phyloP scores from a whole-genome alignment of 2,113 vertebrate species.

The Echinops telfairi region DNA sequence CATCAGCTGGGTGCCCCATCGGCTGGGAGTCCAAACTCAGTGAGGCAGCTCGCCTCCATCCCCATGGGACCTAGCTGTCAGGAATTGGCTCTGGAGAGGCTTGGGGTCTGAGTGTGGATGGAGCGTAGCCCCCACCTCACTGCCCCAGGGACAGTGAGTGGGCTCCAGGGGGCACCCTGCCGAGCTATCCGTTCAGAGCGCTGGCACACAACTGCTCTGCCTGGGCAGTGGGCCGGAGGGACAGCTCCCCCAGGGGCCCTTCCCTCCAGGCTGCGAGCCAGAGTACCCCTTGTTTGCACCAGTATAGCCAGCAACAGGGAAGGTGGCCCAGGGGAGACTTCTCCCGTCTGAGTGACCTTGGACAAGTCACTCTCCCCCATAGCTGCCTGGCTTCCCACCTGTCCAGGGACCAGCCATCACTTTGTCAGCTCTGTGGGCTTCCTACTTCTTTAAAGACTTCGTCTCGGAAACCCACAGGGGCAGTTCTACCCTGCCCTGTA shows the following conservation, averaged over 20 bases:
- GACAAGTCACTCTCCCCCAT: background rate
- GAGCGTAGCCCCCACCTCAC: background rate
- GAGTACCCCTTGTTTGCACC: rapidly evolving
- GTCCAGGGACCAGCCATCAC: background rate
- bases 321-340: background rate
- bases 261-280: background rate
- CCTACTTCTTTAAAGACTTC: no score
- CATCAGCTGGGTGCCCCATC: background rate
- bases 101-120: background rate
- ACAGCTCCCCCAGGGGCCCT: no score
- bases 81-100: rapidly evolving
- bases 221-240: background rate
- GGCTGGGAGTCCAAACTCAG: background rate
- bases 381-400: background rate
- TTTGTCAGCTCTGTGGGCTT: no score
- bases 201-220: rapidly evolving
- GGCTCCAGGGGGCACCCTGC: background rate
- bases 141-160: rapidly evolving
- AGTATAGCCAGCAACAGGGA: no score
- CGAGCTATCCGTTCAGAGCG: background rate
- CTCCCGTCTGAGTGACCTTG: background rate
- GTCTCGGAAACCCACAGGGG: no score
- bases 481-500: no score
- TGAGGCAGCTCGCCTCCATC: background rate
- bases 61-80: background rate